Base-by-base conservation (phyloP, 2,888 invertebrate species). In the Geotrupes spiniger region DNA sequence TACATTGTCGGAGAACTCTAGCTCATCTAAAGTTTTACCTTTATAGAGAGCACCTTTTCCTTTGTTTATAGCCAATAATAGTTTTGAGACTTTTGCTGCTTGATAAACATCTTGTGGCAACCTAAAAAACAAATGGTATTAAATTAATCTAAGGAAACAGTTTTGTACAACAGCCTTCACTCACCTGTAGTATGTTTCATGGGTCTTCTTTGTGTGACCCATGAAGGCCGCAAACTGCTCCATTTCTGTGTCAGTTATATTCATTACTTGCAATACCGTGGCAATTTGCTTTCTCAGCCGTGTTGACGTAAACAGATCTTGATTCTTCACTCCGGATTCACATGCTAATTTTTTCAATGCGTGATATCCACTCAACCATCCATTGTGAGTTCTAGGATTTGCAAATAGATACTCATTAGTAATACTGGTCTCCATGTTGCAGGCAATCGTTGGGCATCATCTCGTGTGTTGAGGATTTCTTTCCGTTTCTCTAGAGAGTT, bases 201-300 rank as follows among this genome's bases (percentile, higher is more conserved):
- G 61, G 11, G 58, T 59, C 48, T 57, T 56, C 44, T 50, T 54
- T 12, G 62, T 61, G 37, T 62, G 60, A 2, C 59, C 62, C 61
- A 61, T 61, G 36, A 62, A 61, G 11, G 29, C 52, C 2, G 60
- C 61, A 41, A 62, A 55, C 43, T 60, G 61, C 46, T 62, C 59
- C 49, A 57, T 55, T 41, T 61, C 61, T 12, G 10, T 43, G 12
- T 58, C 55, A 25, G 31, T 49, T 26, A 60, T 42, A 46, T 57
- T 56, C 36, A 57, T 37, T 6, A 60, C 33, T 49, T 58, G 57
- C n/a, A 53, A 45, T 8, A 58, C 39, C 2, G 57, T 59, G 6
- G 54, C 52, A 2, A 56, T 53, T 41, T 62, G 60, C 42, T 62
- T 60, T 29, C 60, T 33, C n/a, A 61, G 36, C 15, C 54, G 36